Evolutionary conservation across 1,140 invertebrate species (phyloP).

Genomic region (Holcopasites calliopsidis): DNA sequence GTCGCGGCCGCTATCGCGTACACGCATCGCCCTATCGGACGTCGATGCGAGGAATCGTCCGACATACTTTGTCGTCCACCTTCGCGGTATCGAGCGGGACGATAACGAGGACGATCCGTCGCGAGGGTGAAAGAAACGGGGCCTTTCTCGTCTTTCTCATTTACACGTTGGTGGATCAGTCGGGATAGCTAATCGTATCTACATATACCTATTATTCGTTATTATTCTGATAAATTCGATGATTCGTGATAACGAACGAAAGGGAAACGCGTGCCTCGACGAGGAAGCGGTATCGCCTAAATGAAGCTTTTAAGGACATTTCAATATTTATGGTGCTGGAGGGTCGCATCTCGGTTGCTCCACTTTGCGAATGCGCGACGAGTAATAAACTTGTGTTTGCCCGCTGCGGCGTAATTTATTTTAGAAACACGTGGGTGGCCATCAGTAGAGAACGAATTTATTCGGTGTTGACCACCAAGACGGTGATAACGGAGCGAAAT

Average conservation of each 20-base stretch:
- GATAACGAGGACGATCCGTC: no score
- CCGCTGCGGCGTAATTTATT: constrained; percentile 20
- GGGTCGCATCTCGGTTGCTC: not conserved
- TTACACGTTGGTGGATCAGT: no score
- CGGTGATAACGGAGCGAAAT: not conserved
- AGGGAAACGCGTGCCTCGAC: not conserved
- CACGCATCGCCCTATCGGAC: constrained; percentile 27
- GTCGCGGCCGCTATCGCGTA: no score
- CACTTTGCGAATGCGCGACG: constrained; percentile 13
- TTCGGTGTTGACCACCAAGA: not conserved
- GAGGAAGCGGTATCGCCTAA: not conserved
- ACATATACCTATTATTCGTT: no score
- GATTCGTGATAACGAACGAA: not conserved
- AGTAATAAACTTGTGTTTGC: constrained; percentile 31
- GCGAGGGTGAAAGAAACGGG: no score
- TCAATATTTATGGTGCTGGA: constrained; percentile 7
- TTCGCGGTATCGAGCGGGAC: constrained; percentile 43
- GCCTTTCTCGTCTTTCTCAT: no score
- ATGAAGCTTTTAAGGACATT: constrained; percentile 20
- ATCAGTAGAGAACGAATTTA: not conserved
- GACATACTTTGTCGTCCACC: constrained; percentile 29
- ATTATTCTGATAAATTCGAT: no score
- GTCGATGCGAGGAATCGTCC: constrained; percentile 45
- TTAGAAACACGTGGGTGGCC: constrained; percentile 31
- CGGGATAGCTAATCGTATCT: no score